Base-by-base conservation (phyloP, 2,113 vertebrate genomes). In the Tupaia chinensis region DNA sequence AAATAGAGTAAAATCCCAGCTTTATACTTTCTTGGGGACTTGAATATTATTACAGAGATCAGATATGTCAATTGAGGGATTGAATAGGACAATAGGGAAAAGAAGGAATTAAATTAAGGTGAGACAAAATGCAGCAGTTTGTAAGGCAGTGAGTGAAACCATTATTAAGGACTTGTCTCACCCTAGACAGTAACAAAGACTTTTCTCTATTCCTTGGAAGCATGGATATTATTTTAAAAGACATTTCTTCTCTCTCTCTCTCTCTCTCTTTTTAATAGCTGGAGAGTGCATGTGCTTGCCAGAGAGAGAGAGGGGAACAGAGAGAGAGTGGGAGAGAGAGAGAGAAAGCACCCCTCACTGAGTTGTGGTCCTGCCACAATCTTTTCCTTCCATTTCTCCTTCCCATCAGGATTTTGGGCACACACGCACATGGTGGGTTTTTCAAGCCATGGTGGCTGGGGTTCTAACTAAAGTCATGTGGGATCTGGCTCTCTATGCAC, bases 21-120 rank as follows among this genome's bases (percentile, higher is more conserved):
- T 97, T 98, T 95, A 89, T 94, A 89, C 89, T 83, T 98, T 97
- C 96, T 86, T 83, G 78, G 94, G 85, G 94, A 97, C 82, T 93
- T 84, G 89, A 81, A 83, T 95, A 96, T 97, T 97, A 97, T 97
- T 94, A 93, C 89, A 86, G 94, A 95, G 89, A 96, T 97, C 91
- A 97, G 93, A 83, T 72, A 29, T 93, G 89, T 77, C 97, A 95
- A 25, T 83, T 76, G 83, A 97, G 27, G 72, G 61, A 93, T 77
- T 96, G 94, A 89, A 89, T 89, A 87, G 61, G 83, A 77, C 86
- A 91, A 54, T 65, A 91, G 94, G 89, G 91, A 93, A 95, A 94
- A 91, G 73, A 91, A 96, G 68, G 86, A 94, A 96, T 89, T 96
- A 86, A 97, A 95, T 96, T 81, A 92, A 97, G 93, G 66, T 93